phyloP scores from a whole-genome alignment of 2,888 invertebrate genomes.

The Mesorhabditis belari region DNA sequence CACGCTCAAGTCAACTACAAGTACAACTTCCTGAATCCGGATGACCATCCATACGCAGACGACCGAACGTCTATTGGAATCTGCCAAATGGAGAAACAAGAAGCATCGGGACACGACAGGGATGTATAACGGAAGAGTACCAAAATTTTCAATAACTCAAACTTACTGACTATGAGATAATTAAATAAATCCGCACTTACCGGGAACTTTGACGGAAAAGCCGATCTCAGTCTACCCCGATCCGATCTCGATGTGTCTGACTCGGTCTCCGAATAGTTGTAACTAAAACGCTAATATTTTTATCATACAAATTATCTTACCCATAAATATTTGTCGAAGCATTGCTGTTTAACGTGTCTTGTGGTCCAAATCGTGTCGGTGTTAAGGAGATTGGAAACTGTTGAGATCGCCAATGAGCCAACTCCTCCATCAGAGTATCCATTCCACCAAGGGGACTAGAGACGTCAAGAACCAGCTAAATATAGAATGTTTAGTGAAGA shows the following conservation, averaged over 20 bases:
- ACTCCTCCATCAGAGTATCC: constrained; percentile 30
- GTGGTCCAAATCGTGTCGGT: constrained; percentile 15
- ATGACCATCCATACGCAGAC: too few relatives aligned
- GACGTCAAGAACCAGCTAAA: constrained; percentile 32
- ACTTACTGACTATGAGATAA: too few relatives aligned
- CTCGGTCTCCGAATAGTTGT: constrained; percentile 11
- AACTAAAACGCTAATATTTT: not conserved
- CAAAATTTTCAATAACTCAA: too few relatives aligned
- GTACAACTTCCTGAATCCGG: too few relatives aligned
- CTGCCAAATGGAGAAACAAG: too few relatives aligned
- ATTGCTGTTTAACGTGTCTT: not conserved
- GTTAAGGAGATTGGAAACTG: constrained; percentile 11
- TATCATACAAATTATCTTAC: not conserved
- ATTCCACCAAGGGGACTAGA: constrained; percentile 27
- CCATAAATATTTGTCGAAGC: constrained; percentile 13
- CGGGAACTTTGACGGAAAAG: constrained; percentile 2
- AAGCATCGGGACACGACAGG: too few relatives aligned
- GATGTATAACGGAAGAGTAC: too few relatives aligned
- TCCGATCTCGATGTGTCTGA: constrained; percentile 10
- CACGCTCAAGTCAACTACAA: too few relatives aligned
- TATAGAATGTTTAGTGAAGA: not conserved
- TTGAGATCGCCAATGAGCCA: constrained; percentile 30
- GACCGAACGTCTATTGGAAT: too few relatives aligned
- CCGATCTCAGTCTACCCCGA: constrained; percentile 6
- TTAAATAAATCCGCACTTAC: too few relatives aligned